Base-by-base conservation (phyloP, 2,797 vertebrate species). In the Halcyon chelicuti region DNA sequence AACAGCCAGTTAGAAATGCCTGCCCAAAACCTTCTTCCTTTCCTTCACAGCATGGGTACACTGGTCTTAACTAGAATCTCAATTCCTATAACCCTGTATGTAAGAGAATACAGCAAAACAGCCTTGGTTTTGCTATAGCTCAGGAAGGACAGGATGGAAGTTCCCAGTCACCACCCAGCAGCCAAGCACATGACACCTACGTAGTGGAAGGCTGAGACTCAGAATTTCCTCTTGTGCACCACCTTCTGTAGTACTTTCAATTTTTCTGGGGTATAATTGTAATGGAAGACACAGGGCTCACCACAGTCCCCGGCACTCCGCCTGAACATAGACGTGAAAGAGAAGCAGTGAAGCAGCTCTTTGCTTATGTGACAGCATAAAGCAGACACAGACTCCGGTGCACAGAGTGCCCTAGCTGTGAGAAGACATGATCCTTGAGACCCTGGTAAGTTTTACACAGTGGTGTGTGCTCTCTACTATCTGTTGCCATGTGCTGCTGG, bases 381-480 rank as follows among this genome's bases (percentile, higher is more conserved):
- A 7, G 37, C 74, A 23, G 61, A 40, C 35, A 67, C n/a, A 5
- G 57, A 62, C 25, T 29, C 16, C 2, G 0, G 10, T 1, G 2
- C 0, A 1, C 8, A 11, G 33, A 21, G 49, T 68, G 68, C 15
- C 47, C 37, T 62, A 7, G 66, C 67, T 11, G 29, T 1, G 2
- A 83, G 12, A 21, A 72, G 68, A 71, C 55, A 90, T 73, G 92
- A 44, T 97, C n/a, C 87, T 95, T 12, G 7, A 95, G 57, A 95
- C 18, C 7, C 31, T 7, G 94, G 96, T 96, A 80, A 94, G 96
- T 70, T 15, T 19, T 21, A 42, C 40, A 7, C 39, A 2, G 12
- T 5, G 19, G n/a, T 10, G 2, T 10, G 2, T 3, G 22, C n/a
- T 67, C 61, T 80, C 4, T 39, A 5, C 46, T 40, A 1, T 1